Percentiles rank a stretch among this genome's conserved stretches.
Evolutionary conservation across 2,113 vertebrate species (phyloP).

Genomic region (Callipepla californica): DNA sequence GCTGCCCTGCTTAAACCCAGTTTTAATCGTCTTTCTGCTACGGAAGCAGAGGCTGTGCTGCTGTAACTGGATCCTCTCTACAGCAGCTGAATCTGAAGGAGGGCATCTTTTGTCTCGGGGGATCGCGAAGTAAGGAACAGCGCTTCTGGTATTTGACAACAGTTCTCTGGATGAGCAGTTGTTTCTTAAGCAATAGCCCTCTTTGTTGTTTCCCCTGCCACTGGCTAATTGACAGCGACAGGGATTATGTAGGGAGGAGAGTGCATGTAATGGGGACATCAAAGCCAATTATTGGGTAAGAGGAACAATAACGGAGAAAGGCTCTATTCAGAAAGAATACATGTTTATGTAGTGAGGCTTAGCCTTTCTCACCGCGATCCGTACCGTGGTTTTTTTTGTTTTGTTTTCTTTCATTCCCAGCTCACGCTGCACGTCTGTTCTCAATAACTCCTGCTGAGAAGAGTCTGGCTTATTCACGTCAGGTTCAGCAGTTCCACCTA

Average conservation of each 20-base stretch:
- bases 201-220: conserved; percentile 1
- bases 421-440: rapidly evolving
- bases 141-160: neutral
- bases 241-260: neutral
- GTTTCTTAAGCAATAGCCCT: conserved; percentile 14
- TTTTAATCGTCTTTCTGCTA: neutral
- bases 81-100: neutral
- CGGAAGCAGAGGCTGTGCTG: neutral
- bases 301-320: conserved; percentile 15
- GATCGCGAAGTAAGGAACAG: neutral
- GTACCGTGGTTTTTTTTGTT: neutral
- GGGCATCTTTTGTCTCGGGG: neutral
- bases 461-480: neutral
- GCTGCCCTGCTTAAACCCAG: neutral
- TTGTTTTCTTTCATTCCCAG: neutral
- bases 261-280: conserved; percentile 8
- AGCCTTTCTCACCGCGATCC: neutral
- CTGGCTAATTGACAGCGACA: conserved; percentile 8
- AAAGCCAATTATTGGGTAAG: conserved; percentile 2
- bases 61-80: neutral
- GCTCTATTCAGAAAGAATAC: neutral
- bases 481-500: neutral
- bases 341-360: neutral
- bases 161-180: neutral
- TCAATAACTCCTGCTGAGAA: neutral